Evolutionary conservation across 2,797 vertebrate genomes (phyloP).

Genomic region (Sibirionetta formosa): DNA sequence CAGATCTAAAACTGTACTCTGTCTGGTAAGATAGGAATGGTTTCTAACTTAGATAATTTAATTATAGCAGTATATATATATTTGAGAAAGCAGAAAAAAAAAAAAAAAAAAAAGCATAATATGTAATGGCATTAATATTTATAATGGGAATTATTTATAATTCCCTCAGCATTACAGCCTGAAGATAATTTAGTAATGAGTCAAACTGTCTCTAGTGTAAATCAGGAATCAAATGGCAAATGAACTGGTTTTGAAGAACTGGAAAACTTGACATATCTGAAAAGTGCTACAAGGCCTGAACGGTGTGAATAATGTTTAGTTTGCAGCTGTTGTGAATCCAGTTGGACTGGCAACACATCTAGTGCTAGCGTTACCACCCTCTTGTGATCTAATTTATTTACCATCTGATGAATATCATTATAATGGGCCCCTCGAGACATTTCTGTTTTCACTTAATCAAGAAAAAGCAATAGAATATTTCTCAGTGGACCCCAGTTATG

Average conservation of each 20-base stretch:
- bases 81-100: not conserved
- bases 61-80: not conserved
- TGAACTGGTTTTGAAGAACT: constrained; percentile 20
- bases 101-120: not conserved
- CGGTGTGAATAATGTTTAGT: constrained; percentile 41
- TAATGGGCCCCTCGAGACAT: not conserved
- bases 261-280: constrained; percentile 60
- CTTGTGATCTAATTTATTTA: constrained; percentile 28
- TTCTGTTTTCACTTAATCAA: not conserved
- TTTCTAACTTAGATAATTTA: not conserved
- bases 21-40: not conserved
- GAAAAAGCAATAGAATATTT: not conserved
- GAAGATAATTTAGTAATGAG: constrained; percentile 37
- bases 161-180: not conserved
- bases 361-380: constrained; percentile 35
- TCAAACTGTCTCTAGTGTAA: constrained; percentile 28
- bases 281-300: constrained; percentile 30
- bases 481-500: not conserved
- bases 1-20: not conserved
- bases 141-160: not conserved
- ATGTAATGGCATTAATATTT: not conserved
- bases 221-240: constrained; percentile 29
- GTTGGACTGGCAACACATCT: not conserved
- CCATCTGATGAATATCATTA: constrained; percentile 27
- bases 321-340: constrained; percentile 45